Evolutionary conservation across 30 jellyfish, hydroid and myxozoan species (phyloP).

Genomic region (Aurelia aurita complex sp. Pacific): DNA sequence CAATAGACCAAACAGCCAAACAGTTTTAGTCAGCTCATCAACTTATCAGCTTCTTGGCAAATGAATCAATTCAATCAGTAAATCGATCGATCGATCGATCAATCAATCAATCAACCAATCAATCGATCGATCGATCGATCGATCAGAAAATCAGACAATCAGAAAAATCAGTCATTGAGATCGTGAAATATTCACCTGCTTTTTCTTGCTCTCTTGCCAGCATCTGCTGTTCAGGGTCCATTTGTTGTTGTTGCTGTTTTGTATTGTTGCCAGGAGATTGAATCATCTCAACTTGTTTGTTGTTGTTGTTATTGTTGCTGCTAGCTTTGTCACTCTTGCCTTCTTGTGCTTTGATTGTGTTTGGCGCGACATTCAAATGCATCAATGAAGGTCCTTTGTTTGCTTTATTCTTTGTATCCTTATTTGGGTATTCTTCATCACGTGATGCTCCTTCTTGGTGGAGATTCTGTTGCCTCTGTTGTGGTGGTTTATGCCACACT

Average conservation of each 20-base stretch:
- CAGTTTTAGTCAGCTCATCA: too few species aligned
- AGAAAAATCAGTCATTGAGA: too few species aligned
- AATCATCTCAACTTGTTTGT: conserved; percentile 16
- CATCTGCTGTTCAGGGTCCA: conserved; percentile 67
- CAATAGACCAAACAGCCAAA: too few species aligned
- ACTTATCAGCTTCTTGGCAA: too few species aligned
- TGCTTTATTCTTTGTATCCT: conserved; percentile 20
- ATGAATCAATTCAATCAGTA: too few species aligned
- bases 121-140: too few species aligned
- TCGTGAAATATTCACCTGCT: conserved; percentile 54
- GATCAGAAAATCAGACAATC: too few species aligned
- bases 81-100: too few species aligned
- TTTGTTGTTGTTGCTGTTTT: conserved; percentile 51
- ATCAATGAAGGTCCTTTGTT: conserved; percentile 37
- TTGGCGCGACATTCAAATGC: conserved; percentile 21
- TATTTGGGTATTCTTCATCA: conserved; percentile 33
- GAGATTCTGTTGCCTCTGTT: conserved; percentile 7
- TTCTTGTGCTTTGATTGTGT: neutral
- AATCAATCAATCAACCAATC: too few species aligned
- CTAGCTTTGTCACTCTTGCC: neutral
- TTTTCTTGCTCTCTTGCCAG: conserved; percentile 58
- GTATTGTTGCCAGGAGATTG: conserved; percentile 23
- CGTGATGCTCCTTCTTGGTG: conserved; percentile 66
- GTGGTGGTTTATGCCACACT: conserved; percentile 72
- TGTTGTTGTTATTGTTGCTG: conserved; percentile 28